A percentile compares a stretch with the other conserved stretches of the same genome.
These are phyloP conservation scores for Conchocele bisecta DNA, from an alignment of 2,888 invertebrate genomes.

Conservation along the genomic window DNA sequence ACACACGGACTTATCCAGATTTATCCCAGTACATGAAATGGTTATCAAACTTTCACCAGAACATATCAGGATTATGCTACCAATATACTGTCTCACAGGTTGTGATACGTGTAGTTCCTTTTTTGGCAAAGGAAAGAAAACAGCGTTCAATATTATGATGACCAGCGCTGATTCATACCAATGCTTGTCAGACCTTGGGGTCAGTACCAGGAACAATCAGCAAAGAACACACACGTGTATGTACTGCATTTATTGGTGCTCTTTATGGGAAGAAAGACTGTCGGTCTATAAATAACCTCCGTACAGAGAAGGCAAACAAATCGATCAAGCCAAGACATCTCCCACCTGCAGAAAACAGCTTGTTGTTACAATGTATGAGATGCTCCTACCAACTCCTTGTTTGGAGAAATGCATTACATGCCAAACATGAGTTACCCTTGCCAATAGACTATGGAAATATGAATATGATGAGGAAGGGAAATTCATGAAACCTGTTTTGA, in stretches of 20 bases:
- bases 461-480: too few relatives aligned
- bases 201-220: neutral
- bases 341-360: too few relatives aligned
- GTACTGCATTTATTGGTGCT: neutral
- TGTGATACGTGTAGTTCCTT: constrained; percentile 24
- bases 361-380: too few relatives aligned
- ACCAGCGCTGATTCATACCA: neutral
- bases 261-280: constrained; percentile 7
- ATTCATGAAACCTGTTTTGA: too few relatives aligned
- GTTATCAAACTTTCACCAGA: neutral
- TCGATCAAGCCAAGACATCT: too few relatives aligned
- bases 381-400: too few relatives aligned
- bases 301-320: neutral
- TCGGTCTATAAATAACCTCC: neutral
- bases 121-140: constrained; percentile 21
- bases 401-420: too few relatives aligned
- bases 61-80: neutral
- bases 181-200: neutral
- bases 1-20: constrained; percentile 10
- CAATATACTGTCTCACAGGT: constrained; percentile 18
- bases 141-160: constrained; percentile 10
- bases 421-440: too few relatives aligned
- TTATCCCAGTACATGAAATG: constrained; percentile 13
- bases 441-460: too few relatives aligned
- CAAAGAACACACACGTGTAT: neutral